Conservation (phyloP, 2,888 invertebrate genomes). For the Chrysomela aeneicollis region DNA sequence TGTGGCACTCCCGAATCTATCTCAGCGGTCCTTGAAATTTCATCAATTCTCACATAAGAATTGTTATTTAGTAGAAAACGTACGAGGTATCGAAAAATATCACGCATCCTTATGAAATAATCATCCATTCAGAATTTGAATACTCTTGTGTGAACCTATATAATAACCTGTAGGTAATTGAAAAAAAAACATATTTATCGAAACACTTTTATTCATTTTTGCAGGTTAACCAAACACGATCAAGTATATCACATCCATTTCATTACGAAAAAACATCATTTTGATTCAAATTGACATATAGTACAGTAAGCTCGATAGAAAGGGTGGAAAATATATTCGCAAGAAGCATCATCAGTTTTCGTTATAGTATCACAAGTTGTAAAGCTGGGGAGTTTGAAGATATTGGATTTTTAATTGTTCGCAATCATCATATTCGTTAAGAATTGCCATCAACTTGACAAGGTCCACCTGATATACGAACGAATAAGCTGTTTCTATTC, state of each 20-base stretch:
- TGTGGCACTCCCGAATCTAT: too few relatives aligned
- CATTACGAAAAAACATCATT: slow-evolving; percentile 46
- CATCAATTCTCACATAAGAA: too few relatives aligned
- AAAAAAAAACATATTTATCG: background rate
- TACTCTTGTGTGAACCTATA: too few relatives aligned
- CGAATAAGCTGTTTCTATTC: too few relatives aligned
- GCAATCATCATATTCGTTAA: background rate
- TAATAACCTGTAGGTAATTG: background rate
- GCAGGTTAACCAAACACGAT: slow-evolving; percentile 48
- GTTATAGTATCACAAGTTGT: slow-evolving; percentile 40
- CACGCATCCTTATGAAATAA: too few relatives aligned
- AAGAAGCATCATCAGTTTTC: slow-evolving; percentile 40
- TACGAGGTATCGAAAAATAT: too few relatives aligned
- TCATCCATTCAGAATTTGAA: too few relatives aligned
- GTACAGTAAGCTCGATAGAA: slow-evolving; percentile 61
- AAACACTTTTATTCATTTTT: slow-evolving; percentile 25
- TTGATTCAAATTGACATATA: slow-evolving; percentile 61
- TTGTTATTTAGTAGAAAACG: too few relatives aligned
- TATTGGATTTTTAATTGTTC: background rate
- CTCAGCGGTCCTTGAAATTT: too few relatives aligned
- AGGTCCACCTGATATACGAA: too few relatives aligned
- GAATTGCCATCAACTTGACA: background rate
- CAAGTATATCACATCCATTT: slow-evolving; percentile 51
- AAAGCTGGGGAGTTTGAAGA: slow-evolving; percentile 13
- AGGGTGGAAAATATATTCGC: slow-evolving; percentile 36